Conservation (phyloP, 2,113 vertebrate genomes). For the Eudyptes chrysolophus region DNA sequence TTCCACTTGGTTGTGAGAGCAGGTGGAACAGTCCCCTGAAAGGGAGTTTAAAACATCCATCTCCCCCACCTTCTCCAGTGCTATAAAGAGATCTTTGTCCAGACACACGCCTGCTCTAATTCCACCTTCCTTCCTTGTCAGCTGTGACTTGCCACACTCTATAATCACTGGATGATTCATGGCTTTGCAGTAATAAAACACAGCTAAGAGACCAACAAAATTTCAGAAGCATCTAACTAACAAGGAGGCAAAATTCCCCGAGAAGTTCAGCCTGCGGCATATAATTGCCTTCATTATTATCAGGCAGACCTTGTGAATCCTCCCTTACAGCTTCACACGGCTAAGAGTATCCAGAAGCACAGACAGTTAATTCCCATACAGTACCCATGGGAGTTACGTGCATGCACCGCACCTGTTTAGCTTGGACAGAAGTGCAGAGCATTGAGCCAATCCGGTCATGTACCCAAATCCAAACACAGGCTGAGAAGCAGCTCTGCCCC, state of each 20-base stretch:
- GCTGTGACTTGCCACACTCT: not conserved
- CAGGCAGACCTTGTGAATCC: not conserved
- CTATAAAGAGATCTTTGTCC: not conserved
- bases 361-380: not conserved
- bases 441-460: rapidly evolving
- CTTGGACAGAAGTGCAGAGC: not conserved
- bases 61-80: not conserved
- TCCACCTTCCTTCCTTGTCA: not conserved
- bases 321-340: not conserved
- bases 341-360: not conserved
- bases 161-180: not conserved
- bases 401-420: not conserved
- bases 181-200: not conserved
- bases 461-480: not conserved
- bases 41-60: not conserved
- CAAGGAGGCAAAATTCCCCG: not conserved
- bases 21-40: not conserved
- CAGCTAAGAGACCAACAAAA: not conserved
- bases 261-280: not conserved
- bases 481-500: not conserved
- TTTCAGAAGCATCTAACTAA: not conserved
- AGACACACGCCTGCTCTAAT: not conserved
- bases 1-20: not conserved
- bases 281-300: not conserved
- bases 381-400: rapidly evolving